Percentiles rank a stretch among this genome's conserved stretches.
These are phyloP conservation scores for Ormyrus pomaceus DNA, from an alignment of 2,888 invertebrate species.

Conservation along the genomic window DNA sequence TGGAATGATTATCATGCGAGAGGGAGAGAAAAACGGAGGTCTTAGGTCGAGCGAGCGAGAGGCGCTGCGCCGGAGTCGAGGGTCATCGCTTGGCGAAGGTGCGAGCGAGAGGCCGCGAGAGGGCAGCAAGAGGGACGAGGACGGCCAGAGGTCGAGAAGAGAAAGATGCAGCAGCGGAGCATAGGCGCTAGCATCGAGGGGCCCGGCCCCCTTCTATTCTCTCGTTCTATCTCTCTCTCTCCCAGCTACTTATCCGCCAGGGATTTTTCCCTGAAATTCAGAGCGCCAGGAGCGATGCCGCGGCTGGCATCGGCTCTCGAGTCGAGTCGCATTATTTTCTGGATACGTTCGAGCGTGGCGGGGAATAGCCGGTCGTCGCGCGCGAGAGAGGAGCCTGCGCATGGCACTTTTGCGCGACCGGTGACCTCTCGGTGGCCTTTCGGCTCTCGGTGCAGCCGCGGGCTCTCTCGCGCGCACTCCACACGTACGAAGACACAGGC, in stretches of 20 bases:
- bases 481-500: background rate
- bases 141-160: constrained; percentile 42
- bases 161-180: constrained; percentile 21
- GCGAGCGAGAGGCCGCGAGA: constrained; percentile 5
- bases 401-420: constrained; percentile 51
- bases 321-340: too few relatives aligned
- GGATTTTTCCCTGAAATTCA: background rate
- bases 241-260: background rate
- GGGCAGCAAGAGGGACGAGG: constrained; percentile 37
- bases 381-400: constrained; percentile 13
- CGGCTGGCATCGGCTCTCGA: too few relatives aligned
- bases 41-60: constrained; percentile 49
- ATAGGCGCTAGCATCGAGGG: constrained; percentile 45
- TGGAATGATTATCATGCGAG: constrained; percentile 57
- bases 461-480: background rate
- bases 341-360: background rate
- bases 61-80: constrained; percentile 15
- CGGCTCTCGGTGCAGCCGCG: constrained; percentile 13
- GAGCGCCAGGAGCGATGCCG: background rate
- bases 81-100: constrained; percentile 45
- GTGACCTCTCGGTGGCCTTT: constrained; percentile 56
- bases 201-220: background rate
- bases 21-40: constrained; percentile 53
- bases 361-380: background rate
- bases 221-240: constrained; percentile 13